These are phyloP conservation scores for Osmoderma eremita DNA, from an alignment of 2,888 invertebrate species.

Conservation along the genomic window DNA sequence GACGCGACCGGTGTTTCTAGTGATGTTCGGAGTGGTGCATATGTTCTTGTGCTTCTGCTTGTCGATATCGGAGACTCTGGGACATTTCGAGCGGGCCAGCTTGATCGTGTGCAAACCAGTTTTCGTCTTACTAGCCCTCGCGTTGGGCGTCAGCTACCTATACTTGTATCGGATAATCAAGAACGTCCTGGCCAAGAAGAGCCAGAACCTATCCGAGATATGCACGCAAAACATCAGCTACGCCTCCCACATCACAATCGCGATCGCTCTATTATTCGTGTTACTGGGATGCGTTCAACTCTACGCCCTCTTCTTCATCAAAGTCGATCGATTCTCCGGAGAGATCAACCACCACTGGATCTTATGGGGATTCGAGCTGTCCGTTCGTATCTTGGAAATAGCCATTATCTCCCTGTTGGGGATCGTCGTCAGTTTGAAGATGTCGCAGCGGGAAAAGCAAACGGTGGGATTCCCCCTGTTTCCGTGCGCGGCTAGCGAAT, in stretches of 20 bases:
- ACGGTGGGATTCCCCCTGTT: slow-evolving; percentile 79
- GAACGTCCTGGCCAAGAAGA: slow-evolving; percentile 78
- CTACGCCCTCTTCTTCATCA: slow-evolving; percentile 79
- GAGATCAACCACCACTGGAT: slow-evolving; percentile 84
- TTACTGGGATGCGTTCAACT: slow-evolving; percentile 85
- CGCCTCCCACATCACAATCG: slow-evolving; percentile 89
- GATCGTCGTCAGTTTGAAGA: slow-evolving; percentile 81
- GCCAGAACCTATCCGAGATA: slow-evolving; percentile 81
- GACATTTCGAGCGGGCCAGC: slow-evolving; percentile 61
- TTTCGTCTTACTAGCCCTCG: slow-evolving; percentile 85
- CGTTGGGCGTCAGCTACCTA: slow-evolving; percentile 85
- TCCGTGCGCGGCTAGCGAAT: slow-evolving; percentile 85
- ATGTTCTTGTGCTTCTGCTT: slow-evolving; percentile 83
- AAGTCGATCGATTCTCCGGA: slow-evolving; percentile 64
- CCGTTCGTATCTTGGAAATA: slow-evolving; percentile 85
- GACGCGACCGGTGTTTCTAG: slow-evolving; percentile 77
- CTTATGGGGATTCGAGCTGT: slow-evolving; percentile 92
- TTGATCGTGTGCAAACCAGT: slow-evolving; percentile 84
- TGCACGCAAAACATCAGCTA: slow-evolving; percentile 82
- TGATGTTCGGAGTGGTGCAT: slow-evolving; percentile 81
- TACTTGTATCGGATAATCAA: slow-evolving; percentile 84
- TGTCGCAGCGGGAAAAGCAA: slow-evolving; percentile 78
- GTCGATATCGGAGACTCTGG: slow-evolving; percentile 77
- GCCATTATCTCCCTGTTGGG: slow-evolving; percentile 86
- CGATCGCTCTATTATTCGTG: slow-evolving; percentile 85